Percentiles rank a stretch among this genome's conserved stretches.
These are phyloP conservation scores for Antennarius striatus DNA, from an alignment of 2,113 vertebrate genomes.

Conservation along the genomic window DNA sequence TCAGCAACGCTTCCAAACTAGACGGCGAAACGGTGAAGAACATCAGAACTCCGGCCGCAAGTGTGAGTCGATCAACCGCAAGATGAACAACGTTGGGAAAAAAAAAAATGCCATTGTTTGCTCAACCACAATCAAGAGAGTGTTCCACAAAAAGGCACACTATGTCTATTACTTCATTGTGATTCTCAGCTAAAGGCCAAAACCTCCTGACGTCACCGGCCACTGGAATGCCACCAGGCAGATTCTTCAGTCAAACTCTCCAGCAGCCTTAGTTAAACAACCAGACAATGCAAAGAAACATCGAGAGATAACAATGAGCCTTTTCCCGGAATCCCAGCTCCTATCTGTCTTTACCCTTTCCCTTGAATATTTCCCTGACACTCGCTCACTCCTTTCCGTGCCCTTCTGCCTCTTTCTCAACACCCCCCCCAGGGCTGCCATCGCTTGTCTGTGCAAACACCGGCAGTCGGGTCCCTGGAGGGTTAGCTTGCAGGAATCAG, in stretches of 20 bases:
- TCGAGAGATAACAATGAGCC: slow-evolving; percentile 56
- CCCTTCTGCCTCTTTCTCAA: slow-evolving; percentile 1
- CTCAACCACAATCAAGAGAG: slow-evolving; percentile 65
- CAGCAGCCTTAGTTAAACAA: slow-evolving; percentile 63
- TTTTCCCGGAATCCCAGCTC: slow-evolving; percentile 56
- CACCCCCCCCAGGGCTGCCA: slow-evolving; percentile 6
- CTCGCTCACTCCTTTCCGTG: slow-evolving; percentile 39
- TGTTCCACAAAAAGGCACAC: slow-evolving; percentile 58
- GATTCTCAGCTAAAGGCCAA: slow-evolving; percentile 61
- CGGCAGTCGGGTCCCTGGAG: slow-evolving; percentile 20
- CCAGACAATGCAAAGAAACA: slow-evolving; percentile 66
- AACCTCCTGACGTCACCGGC: slow-evolving; percentile 66
- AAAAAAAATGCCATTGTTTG: slow-evolving; percentile 63
- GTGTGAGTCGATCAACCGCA: slow-evolving; percentile 59
- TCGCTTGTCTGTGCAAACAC: slow-evolving; percentile 21
- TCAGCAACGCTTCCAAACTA: slow-evolving; percentile 40
- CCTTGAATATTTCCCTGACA: slow-evolving; percentile 37
- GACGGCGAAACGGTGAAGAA: slow-evolving; percentile 36
- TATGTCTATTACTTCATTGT: slow-evolving; percentile 68
- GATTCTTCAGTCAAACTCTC: slow-evolving; percentile 65
- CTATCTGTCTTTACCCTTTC: slow-evolving; percentile 13
- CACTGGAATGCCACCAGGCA: slow-evolving; percentile 75
- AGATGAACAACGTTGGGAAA: slow-evolving; percentile 39
- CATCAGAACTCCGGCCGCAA: slow-evolving; percentile 55
- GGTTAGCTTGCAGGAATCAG: slow-evolving; percentile 6